Evolutionary conservation across 1,140 invertebrate species (phyloP), one percentile per base, ranked within the genome.

Genomic region (Halesus radiatus): DNA sequence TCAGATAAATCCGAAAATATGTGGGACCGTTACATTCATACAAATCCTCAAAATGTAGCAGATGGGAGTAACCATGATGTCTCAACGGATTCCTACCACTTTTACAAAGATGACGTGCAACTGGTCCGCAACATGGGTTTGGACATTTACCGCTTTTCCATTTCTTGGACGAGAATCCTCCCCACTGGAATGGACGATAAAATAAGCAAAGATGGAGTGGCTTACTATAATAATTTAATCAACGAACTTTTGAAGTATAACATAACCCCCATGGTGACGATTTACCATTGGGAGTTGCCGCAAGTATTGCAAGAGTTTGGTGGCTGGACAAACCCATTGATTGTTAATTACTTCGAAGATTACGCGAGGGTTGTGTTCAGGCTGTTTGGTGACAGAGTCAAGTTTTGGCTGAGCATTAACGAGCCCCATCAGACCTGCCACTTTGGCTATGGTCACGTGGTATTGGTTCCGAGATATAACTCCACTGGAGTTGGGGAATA

Each of bases 11-110:
- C 84, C 50, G 85, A 85, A 82, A 86, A 81, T 68, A 84, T 84
- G 85, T 86, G 90, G 90, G 91, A 92, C 83, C 85, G 84, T 16
- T 88, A 87, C 58, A 85, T 85, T 3, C 88, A 90, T 77, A 84
- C 8, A 70, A 79, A 81, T 16, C 84, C 86, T 26, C 85, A 87
- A 32, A 85, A 83, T 5, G 84, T 91, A 20, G 76, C 74, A 5
- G 87, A 90, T 76, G 83, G 85, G 18, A 70, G 56, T 50, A 84
- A 85, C 64, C 92, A 90, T 1, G 90, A 93, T 84, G 82, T 92
- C 16, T 90, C 92, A 1, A 90, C 89, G 81, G 89, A 93, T 85
- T 92, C 91, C 22, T 93, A 93, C 84, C 85, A 93, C 80, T 87
- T 90, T 58, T 92, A 90, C 83, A 85, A 89, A 76, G 87, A 91